A percentile compares a stretch with the other conserved stretches of the same genome.
Conservation (phyloP, 2,888 invertebrate genomes). For the Cactoblastis cactorum region DNA sequence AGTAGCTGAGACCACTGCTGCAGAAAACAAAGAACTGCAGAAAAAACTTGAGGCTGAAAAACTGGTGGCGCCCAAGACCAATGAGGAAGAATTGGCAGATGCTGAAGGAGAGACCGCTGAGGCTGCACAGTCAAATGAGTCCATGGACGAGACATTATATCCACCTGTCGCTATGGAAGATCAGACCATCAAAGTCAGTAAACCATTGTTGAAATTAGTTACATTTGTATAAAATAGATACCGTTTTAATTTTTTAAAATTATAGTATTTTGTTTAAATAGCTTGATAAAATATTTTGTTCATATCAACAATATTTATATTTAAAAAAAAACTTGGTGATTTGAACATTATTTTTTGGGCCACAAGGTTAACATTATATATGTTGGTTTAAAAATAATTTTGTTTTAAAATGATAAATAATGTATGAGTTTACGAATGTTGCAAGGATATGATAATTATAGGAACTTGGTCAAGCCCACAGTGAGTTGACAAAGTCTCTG, state of each 20-base stretch:
- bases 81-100: conserved; percentile 50
- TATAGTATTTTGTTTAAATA: neutral
- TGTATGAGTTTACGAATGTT: too few relatives aligned
- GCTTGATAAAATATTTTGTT: too few relatives aligned
- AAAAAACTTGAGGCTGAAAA: conserved; percentile 61
- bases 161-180: conserved; percentile 72
- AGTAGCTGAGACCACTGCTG: conserved; percentile 76
- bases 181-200: conserved; percentile 57
- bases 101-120: conserved; percentile 57
- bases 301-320: too few relatives aligned
- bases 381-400: too few relatives aligned
- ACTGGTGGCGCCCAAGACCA: conserved; percentile 52
- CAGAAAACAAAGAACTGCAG: conserved; percentile 59
- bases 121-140: conserved; percentile 42
- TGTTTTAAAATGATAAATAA: too few relatives aligned
- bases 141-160: conserved; percentile 49
- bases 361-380: too few relatives aligned
- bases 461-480: too few relatives aligned
- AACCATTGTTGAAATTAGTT: neutral
- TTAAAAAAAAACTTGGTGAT: too few relatives aligned
- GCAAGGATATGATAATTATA: too few relatives aligned
- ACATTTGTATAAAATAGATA: neutral
- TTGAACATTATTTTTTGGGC: too few relatives aligned
- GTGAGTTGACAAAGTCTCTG: too few relatives aligned
- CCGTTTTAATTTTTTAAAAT: neutral